Evolutionary conservation across 2,113 vertebrate species (phyloP).

Genomic region (Acanthochromis polyacanthus): DNA sequence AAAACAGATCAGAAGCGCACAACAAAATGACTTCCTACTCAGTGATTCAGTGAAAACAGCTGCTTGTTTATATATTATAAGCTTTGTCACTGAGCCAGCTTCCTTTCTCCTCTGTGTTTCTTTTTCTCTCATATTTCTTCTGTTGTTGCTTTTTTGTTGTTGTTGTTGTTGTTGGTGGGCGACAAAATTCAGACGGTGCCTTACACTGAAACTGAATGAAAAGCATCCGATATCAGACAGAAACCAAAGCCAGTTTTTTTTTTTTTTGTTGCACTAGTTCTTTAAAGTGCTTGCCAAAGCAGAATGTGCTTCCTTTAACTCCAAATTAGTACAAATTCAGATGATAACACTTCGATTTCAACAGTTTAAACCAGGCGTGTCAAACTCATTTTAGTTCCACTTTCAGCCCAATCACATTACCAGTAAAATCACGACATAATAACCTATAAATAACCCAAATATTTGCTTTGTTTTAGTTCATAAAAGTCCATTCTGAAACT

Average conservation of each 20-base stretch:
- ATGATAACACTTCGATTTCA: too few species aligned
- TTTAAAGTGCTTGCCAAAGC: slow-evolving; percentile 49
- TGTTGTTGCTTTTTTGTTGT: slow-evolving; percentile 37
- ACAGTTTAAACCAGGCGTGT: too few species aligned
- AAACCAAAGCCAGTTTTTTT: slow-evolving; percentile 12
- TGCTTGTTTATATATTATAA: slow-evolving; percentile 55
- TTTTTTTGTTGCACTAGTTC: slow-evolving; percentile 32
- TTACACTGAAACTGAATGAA: slow-evolving; percentile 31
- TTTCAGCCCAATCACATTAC: too few species aligned
- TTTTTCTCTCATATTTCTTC: slow-evolving; percentile 17
- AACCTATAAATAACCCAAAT: too few species aligned
- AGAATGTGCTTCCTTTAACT: too few species aligned
- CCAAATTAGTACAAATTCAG: too few species aligned
- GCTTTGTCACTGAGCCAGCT: slow-evolving; percentile 78
- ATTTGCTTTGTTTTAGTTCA: too few species aligned
- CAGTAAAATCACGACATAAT: too few species aligned
- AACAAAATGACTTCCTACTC: slow-evolving; percentile 26
- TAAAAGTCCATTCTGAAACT: too few species aligned
- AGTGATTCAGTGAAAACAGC: slow-evolving; percentile 38
- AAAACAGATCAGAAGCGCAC: slow-evolving; percentile 32
- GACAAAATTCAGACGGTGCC: slow-evolving; percentile 33
- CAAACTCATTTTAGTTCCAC: too few species aligned
- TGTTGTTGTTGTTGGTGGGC: slow-evolving; percentile 18
- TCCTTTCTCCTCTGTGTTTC: not conserved
- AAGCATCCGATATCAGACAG: not conserved